Base-by-base conservation (phyloP, 2,797 vertebrate genomes). In the Danionella dracula region DNA sequence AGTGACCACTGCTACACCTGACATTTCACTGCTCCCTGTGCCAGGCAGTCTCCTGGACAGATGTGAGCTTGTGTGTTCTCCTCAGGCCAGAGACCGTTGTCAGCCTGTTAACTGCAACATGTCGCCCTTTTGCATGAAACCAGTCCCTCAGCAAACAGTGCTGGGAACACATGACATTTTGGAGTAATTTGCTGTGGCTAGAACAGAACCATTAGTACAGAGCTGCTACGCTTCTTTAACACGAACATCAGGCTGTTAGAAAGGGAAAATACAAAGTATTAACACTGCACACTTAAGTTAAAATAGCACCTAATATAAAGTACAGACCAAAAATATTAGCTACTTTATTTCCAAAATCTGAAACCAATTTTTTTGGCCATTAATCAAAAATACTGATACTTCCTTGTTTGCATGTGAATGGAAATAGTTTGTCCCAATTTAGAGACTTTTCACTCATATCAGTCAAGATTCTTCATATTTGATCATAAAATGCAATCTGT, bases 151-250 rank as follows among this genome's bases (percentile, higher is more conserved):
- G 51, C 49, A 76, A 68, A 70, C 58, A 50, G 48, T 55, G 51
- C 62, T 62, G 67, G 66, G 64, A 68, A 46, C 68, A 71, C 63
- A 57, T 73, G 71, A 65, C 71, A 76, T 76, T 76, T 76, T 29
- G 12, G 63, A 57, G 35, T 53, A 37, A 50, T 71, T 68, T 59
- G 67, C 48, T 35, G 60, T 42, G 60, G 38, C 66, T 66, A 37
- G 32, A 56, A 49, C n/a, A n/a, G n/a, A n/a, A 55, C 37, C 32
- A 37, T 62, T 56, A 55, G 38, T 46, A 51, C 32, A 40, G 29
- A 55, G 56, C 34, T 15, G 21, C 27, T 16, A 10, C 50, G 34
- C 37, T 12, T 8, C 19, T 17, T 6, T 49, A 31, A 13, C 42
- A 17, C n/a, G n/a, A n/a, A n/a, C n/a, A n/a, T n/a, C n/a, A n/a